Evolutionary conservation across 2,888 invertebrate species (phyloP), one percentile per base, ranked within the genome.

Genomic region (Hartigia nigra): DNA sequence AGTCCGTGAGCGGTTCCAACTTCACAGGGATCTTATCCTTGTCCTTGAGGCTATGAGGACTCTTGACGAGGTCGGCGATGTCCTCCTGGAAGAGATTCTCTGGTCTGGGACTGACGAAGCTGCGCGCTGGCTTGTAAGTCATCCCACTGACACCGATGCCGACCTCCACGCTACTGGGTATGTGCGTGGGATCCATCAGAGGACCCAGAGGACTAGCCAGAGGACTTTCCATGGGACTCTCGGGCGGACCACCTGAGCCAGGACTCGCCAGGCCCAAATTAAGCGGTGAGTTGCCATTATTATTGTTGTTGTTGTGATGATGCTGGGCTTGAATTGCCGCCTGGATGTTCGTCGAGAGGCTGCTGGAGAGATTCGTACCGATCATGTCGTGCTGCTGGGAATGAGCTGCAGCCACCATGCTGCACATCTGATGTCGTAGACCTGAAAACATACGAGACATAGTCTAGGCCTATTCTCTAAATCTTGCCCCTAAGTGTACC

Each of bases 361-460:
- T 93, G 92, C 93, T 93, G 90, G 93, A 92, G 88, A 92, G 86
- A 84, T 84, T 90, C 83, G 88, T 92, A 87, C 87, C 91, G 88
- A 89, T 92, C 92, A 90, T 94, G 92, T 89, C 93, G 92, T 84
- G 94, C 39, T 90, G 91, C 78, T 91, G 91, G 31, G 91, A 91
- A 75, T 91, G 91, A 5, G 92, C 92, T 9, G 95, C 95, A 0
- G 96, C 96, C 79, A 95, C 95, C 95, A 95, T 95, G 91, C 94
- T 95, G 93, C 95, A 96, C 96, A 97, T 96, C 92, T 97, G 97
- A 85, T 97, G 97, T 76, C 97, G 94, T 79, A 97, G 93, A 74
- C 96, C 91, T 91, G 85, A 0, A 69, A 81, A 77, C 2, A 5
- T 9, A 23, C 2, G 55, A 55, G 55, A 55, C 9, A 55, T 55